Base-by-base conservation (phyloP, 2,797 vertebrate genomes). In the Acanthis flammea region DNA sequence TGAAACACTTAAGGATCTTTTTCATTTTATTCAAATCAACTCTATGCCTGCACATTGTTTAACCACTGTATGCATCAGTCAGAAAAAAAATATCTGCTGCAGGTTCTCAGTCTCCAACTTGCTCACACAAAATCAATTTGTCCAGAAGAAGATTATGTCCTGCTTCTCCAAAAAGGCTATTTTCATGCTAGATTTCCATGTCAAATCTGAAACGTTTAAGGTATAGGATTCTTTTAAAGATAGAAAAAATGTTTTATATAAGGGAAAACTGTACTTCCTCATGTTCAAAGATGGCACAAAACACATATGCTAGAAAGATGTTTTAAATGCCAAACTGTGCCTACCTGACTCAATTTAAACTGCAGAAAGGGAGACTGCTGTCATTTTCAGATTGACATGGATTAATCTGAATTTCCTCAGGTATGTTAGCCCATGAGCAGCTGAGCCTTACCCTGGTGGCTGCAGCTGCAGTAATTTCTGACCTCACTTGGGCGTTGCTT, bases 131-230 rank as follows among this genome's bases (percentile, higher is more conserved):
- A 94, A 86, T 90, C 72, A 68, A 3, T 96, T 92, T 92, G 70
- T 61, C 54, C 85, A 65, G 84, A 88, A 80, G 47, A 93, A 80
- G 25, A 67, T 77, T 76, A 74, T 75, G 50, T 47, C 50, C 44
- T 74, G 9, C 68, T 94, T 93, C 75, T 89, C 54, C 37, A 91
- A 72, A 82, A 92, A 72, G 25, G 25, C 19, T 77, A 48, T 93
- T 93, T 95, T 94, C 65, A 72, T 86, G 65, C 21, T 78, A 91
- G 31, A 81, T 94, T 86, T 90, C 31, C 44, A 31, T 65, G 82
- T 88, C 15, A 74, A 86, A 90, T 91, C 39, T 68, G 82, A 77
- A 92, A 60, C n/a, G 54, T 92, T 94, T 87, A 57, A 68, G 19
- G 14, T 65, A 58, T 21, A 74, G 35, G 57, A 63, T 83, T 92